phyloP scores from a whole-genome alignment of 2,113 vertebrate genomes.

The Prionailurus viverrinus region DNA sequence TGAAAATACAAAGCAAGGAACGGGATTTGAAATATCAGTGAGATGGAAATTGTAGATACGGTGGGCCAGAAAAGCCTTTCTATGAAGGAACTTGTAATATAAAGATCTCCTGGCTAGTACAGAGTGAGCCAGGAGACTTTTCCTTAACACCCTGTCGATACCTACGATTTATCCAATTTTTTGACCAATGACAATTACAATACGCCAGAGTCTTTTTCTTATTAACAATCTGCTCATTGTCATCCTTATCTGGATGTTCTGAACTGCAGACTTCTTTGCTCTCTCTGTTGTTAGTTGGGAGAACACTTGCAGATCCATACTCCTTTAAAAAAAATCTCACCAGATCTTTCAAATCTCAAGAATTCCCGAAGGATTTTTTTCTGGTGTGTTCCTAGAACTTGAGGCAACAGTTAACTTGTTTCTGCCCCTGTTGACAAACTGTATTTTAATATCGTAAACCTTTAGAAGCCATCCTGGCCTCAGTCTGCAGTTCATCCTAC shows the following conservation, averaged over 20 bases:
- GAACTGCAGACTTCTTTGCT: not conserved
- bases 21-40: not conserved
- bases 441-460: not conserved
- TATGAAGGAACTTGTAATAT: not conserved
- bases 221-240: not conserved
- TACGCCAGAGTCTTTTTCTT: not conserved
- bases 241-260: not conserved
- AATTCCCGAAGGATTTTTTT: slow-evolving; percentile 6
- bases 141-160: not conserved
- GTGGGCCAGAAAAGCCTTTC: not conserved
- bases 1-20: not conserved
- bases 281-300: not conserved
- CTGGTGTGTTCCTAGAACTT: not conserved
- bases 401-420: not conserved
- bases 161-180: not conserved
- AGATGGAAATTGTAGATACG: not conserved
- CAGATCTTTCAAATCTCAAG: not conserved
- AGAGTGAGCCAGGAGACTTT: not conserved
- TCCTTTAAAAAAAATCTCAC: not conserved
- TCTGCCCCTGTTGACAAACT: not conserved
- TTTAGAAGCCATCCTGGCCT: not conserved
- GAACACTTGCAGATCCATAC: not conserved
- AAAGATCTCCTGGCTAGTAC: not conserved
- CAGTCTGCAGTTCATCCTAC: not conserved
- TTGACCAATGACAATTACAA: not conserved